Evolutionary conservation across 1,140 invertebrate species (phyloP), one percentile per base, ranked within the genome.

Genomic region (Globodera ellingtonae): DNA sequence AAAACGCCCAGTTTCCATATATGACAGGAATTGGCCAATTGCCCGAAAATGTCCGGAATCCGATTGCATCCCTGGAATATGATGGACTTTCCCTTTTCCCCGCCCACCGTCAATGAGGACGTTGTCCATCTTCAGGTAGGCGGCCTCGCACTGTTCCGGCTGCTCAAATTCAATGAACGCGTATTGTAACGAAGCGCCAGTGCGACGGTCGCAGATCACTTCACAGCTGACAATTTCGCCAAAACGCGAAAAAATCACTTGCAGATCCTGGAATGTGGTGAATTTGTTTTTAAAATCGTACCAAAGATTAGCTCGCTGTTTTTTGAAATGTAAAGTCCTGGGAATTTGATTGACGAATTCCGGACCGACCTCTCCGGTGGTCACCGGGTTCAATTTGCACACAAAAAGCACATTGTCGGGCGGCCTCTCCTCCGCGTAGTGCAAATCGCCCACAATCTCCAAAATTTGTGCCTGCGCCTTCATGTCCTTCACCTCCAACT

Each of bases 111-210:
- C 98, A 86, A 99, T 99, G 0, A 99, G 91, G 0, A 99, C 97
- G 91, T 99, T 99, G 88, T 98, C 97, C 98, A 99, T 99, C 92
- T 99, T 99, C 86, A 99, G 97, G 91, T 96, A 99, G 4, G 98
- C 98, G 84, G 95, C 94, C 91, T 99, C 98, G 91, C 97, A 99
- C 10, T 96, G 93, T 89, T 97, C 89, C 93, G 84, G 81, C 89
- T 97, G 93, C 81, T 94, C 94, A 92, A 99, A 99, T 90, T 99
- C 98, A 84, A 99, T 95, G 89, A 99, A 99, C 4, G 96, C 98
- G 91, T 99, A 99, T 88, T 99, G 97, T 72, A 99, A 91, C 0
- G 97, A 99, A 89, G 98, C 95, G 9, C 94, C 94, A 4, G 94
- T 94, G 88, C 95, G 94, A 80, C 94, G 93, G 90, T 99, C 97